Base-by-base conservation (phyloP, 2,888 invertebrate species). In the Leptopilina syphax region DNA sequence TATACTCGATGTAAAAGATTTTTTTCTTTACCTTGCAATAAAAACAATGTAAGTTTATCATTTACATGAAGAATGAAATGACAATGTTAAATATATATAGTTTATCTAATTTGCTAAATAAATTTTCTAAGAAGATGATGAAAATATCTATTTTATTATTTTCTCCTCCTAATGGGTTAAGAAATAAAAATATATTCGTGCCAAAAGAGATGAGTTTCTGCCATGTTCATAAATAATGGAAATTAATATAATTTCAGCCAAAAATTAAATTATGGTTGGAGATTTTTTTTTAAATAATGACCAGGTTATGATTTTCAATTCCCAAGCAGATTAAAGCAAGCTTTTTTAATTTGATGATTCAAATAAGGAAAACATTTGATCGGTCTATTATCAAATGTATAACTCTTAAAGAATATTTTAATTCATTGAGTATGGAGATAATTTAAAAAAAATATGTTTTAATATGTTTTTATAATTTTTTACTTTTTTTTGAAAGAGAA, bases 221-320 rank as follows among this genome's bases (percentile, higher is more conserved):
- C n/a, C 63, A 63, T 63, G 7, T 63, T 18, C 34, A 34, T n/a
- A n/a, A 63, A 60, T 60, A 0, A 60, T 24, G 8, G 8, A 63
- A 63, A 63, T 63, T 63, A 63, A 63, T 63, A 63, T 63, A 63
- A 1, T 63, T 24, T 63, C 24, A 63, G 63, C 63, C 63, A 63
- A 24, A 73, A 57, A 8, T 70, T 13, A 34, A 27, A 12, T 54
- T 18, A 24, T 34, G 27, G 12, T 24, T 27, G 13, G 7, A 4
- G 34, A 3, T 1, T 54, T 54, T 73, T 73, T 12, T 27, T 8
- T 50, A 10, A 50, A 60, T 73, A 70, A 5, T 27, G 7, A 7
- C 12, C 1, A 70, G 13, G 6, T 54, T 13, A 27, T 54, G 27
- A 7, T 18, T 12, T 10, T 70, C 3, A 70, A 70, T 50, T 50